phyloP scores from a whole-genome alignment of 2,113 vertebrate species.

The Panthera leo region DNA sequence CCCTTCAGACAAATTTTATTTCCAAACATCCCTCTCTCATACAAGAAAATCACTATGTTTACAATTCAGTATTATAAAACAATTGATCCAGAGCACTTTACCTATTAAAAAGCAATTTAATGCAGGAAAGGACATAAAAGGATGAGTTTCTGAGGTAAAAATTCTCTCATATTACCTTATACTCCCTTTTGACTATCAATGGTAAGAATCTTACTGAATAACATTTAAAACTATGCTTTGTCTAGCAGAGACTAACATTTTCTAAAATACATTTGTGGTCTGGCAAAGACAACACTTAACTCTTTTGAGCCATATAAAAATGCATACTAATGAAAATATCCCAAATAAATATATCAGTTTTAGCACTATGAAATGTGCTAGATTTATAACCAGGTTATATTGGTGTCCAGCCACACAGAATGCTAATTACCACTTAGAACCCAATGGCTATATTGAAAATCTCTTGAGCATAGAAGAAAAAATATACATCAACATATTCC shows the following conservation, averaged over 20 bases:
- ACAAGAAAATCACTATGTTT: background rate
- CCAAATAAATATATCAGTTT: background rate
- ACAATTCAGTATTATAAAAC: background rate
- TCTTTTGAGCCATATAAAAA: background rate
- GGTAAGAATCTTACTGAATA: background rate
- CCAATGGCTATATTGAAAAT: background rate
- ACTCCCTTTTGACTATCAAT: background rate
- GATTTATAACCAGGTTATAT: background rate
- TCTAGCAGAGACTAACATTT: background rate
- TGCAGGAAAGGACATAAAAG: background rate
- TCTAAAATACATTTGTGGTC: background rate
- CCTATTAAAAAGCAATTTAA: conserved; percentile 3
- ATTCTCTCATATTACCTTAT: background rate
- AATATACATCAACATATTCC: background rate
- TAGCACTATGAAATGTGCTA: background rate
- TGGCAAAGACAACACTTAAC: background rate
- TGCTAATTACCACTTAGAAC: background rate
- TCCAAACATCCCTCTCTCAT: background rate
- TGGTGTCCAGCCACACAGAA: background rate
- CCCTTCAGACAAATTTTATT: background rate
- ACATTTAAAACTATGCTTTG: background rate
- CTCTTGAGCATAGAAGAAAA: background rate
- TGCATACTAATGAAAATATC: background rate
- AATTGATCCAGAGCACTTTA: background rate
- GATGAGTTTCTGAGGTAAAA: background rate